Percentiles rank a stretch among this genome's conserved stretches.
phyloP scores from a whole-genome alignment of 2,888 invertebrate genomes.

The Campoplex nolae region DNA sequence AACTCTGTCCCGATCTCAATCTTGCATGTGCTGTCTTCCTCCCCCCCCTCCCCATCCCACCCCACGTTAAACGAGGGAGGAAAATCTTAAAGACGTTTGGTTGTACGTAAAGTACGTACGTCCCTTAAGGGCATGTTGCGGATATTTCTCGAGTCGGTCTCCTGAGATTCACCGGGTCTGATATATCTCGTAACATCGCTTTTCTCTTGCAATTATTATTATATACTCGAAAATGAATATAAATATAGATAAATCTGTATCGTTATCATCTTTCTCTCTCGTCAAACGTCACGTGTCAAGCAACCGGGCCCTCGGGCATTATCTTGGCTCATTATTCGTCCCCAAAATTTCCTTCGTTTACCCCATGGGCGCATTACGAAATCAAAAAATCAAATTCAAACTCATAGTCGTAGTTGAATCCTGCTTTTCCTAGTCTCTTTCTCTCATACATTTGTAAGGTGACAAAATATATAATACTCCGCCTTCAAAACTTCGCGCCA shows the following conservation, averaged over 20 bases:
- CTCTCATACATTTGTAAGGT: no score
- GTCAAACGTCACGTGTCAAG: conserved; percentile 42
- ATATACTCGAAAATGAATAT: conserved; percentile 53
- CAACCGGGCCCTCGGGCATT: conserved; percentile 54
- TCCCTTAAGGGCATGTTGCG: conserved; percentile 82
- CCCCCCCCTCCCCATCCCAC: not conserved
- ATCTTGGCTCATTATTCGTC: conserved; percentile 47
- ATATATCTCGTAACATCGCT: conserved; percentile 74
- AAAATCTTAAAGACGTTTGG: conserved; percentile 63
- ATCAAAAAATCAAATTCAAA: not conserved
- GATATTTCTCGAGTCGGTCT: conserved; percentile 72
- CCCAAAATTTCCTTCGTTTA: conserved; percentile 57
- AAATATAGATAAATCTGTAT: conserved; percentile 23
- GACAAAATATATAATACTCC: no score
- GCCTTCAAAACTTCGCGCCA: no score
- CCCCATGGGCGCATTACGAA: not conserved
- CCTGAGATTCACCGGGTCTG: conserved; percentile 68
- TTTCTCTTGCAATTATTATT: conserved; percentile 61
- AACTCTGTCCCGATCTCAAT: conserved; percentile 65
- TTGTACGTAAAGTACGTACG: conserved; percentile 73
- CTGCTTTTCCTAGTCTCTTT: no score
- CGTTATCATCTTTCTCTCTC: conserved; percentile 35
- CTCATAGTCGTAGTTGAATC: not conserved
- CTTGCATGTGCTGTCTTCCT: conserved; percentile 7
- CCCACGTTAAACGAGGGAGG: conserved; percentile 55